Conservation (phyloP, 2,797 vertebrate genomes). For the Tokudaia muenninki region DNA sequence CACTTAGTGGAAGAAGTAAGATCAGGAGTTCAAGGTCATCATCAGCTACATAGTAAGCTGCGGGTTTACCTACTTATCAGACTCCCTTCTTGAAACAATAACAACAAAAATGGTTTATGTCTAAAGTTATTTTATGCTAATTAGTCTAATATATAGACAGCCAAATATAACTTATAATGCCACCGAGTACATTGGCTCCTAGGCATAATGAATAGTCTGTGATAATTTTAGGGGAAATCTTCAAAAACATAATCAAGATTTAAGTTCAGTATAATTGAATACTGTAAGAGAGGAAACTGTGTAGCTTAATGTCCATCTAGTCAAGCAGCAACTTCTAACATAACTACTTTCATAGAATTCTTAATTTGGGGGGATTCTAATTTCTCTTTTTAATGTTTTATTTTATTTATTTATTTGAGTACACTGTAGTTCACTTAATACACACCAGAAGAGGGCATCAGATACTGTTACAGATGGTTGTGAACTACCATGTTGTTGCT, state of each 20-base stretch:
- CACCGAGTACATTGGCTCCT: background rate
- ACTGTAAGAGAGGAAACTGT: background rate
- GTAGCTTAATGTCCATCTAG: background rate
- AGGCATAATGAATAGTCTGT: background rate
- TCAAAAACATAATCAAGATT: background rate
- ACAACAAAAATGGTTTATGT: slow-evolving; percentile 1
- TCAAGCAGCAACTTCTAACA: background rate
- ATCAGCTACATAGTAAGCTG: background rate
- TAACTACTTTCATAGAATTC: background rate
- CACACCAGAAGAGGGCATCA: too few species aligned
- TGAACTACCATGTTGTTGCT: too few species aligned
- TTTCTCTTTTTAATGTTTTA: background rate
- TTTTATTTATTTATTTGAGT: too few species aligned
- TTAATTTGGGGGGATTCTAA: background rate
- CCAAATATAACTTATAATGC: slow-evolving; percentile 44
- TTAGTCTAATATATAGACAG: background rate
- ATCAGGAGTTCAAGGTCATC: background rate
- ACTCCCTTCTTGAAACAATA: background rate
- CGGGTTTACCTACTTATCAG: background rate
- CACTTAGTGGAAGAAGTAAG: background rate
- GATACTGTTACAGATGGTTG: too few species aligned
- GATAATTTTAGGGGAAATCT: slow-evolving; percentile 25
- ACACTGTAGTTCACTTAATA: too few species aligned
- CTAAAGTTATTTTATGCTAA: slow-evolving; percentile 12
- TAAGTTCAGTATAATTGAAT: slow-evolving; percentile 37